phyloP scores from a whole-genome alignment of 2,888 invertebrate species.

The Eristalis pertinax region DNA sequence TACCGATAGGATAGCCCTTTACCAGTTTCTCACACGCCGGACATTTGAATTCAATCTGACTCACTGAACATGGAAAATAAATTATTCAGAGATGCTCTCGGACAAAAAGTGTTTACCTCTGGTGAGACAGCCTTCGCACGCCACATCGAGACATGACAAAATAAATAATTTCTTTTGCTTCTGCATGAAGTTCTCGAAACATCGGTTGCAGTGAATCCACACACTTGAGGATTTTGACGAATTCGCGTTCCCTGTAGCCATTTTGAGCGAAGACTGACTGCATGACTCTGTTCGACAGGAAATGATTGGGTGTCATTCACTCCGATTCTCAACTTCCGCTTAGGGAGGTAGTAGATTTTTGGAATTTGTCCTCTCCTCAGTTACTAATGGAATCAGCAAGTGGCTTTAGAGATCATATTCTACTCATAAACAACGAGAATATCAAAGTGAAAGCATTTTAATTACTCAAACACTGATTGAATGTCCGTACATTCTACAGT shows the following conservation, averaged over 20 bases:
- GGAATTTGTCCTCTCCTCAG: not conserved
- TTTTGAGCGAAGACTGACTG: not conserved
- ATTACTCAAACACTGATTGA: not conserved
- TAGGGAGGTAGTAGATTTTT: not conserved
- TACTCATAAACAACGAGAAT: no score
- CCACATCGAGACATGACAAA: slow-evolving; percentile 76
- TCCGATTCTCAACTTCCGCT: not conserved
- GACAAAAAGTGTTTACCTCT: slow-evolving; percentile 7
- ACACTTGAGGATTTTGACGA: not conserved
- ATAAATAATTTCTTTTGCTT: slow-evolving; percentile 74
- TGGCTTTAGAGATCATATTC: no score
- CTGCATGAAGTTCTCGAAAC: slow-evolving; percentile 74
- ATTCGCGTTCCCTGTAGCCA: not conserved
- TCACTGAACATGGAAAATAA: not conserved
- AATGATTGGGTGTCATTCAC: not conserved
- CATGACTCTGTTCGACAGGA: not conserved
- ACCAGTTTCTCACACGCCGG: slow-evolving; percentile 74
- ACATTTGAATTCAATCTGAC: slow-evolving; percentile 67
- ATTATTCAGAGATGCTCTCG: not conserved
- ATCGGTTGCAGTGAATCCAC: slow-evolving; percentile 79
- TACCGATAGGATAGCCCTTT: slow-evolving; percentile 75
- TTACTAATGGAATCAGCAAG: no score
- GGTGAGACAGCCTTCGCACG: slow-evolving; percentile 75
- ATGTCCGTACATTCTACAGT: no score
- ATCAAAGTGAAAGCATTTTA: not conserved